phyloP scores from a whole-genome alignment of 2,888 invertebrate genomes.

The Meliscaeva auricollis region DNA sequence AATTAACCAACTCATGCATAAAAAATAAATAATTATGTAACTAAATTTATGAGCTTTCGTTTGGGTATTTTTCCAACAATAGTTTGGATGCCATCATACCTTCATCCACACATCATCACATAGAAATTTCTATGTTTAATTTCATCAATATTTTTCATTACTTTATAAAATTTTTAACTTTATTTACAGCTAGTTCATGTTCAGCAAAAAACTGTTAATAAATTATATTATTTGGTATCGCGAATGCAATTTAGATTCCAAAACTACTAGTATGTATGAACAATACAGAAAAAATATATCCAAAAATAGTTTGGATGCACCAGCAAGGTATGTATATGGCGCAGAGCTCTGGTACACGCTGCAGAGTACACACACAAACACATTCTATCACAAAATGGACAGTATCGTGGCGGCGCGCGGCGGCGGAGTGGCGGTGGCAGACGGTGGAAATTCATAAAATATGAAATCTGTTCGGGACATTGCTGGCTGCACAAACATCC shows the following conservation, averaged over 20 bases:
- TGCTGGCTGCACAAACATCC: conserved; percentile 48
- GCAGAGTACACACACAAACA: neutral
- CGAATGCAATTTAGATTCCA: conserved; percentile 59
- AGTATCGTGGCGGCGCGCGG: too few species aligned
- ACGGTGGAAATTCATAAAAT: conserved; percentile 58
- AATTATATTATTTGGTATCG: conserved; percentile 59
- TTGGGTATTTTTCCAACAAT: neutral
- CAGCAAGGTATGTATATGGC: neutral
- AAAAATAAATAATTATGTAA: neutral
- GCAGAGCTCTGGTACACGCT: neutral
- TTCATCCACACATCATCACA: too few species aligned
- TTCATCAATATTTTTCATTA: conserved; percentile 16
- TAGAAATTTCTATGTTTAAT: too few species aligned
- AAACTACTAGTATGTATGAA: conserved; percentile 38
- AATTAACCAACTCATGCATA: neutral
- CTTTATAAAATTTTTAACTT: conserved; percentile 3
- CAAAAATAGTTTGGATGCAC: neutral
- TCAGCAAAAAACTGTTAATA: conserved; percentile 38
- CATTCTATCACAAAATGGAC: too few species aligned
- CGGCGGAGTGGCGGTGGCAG: neutral
- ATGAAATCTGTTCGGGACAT: conserved; percentile 66
- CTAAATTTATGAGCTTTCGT: neutral
- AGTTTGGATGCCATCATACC: too few species aligned
- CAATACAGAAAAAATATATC: neutral
- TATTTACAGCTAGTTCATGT: conserved; percentile 18